Percentiles rank a stretch among this genome's conserved stretches.
These are phyloP conservation scores for Erebia epiphron DNA, from an alignment of 2,888 invertebrate genomes.

Conservation along the genomic window DNA sequence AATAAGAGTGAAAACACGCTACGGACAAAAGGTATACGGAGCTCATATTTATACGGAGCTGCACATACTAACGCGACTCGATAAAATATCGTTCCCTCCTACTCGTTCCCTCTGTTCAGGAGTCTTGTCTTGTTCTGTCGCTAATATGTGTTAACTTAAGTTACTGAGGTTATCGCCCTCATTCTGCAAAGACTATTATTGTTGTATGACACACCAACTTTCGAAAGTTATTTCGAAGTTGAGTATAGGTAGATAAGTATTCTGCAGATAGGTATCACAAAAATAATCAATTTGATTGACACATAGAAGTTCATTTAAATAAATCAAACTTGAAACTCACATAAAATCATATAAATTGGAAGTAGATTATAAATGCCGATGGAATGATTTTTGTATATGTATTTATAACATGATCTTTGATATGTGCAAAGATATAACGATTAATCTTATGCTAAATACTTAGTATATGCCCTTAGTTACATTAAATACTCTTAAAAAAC, in stretches of 20 bases:
- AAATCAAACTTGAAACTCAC: neutral
- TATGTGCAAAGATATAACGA: conserved; percentile 37
- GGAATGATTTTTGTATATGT: conserved; percentile 7
- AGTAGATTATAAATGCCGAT: conserved; percentile 11
- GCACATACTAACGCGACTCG: no score
- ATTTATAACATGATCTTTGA: conserved; percentile 30
- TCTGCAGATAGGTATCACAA: no score
- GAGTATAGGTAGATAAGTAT: neutral
- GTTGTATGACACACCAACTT: no score
- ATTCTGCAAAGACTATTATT: no score
- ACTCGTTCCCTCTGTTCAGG: no score
- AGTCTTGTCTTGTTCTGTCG: no score
- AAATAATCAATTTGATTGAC: no score
- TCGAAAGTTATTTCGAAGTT: neutral
- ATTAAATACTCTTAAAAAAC: conserved; percentile 41
- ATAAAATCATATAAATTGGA: conserved; percentile 8
- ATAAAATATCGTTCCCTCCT: no score
- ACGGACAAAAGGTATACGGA: no score
- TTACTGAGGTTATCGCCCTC: neutral
- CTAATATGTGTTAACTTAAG: no score
- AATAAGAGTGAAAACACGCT: neutral
- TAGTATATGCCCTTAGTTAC: conserved; percentile 40
- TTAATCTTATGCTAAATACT: conserved; percentile 36
- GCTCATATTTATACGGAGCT: no score
- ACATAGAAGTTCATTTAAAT: conserved; percentile 4